Base-by-base conservation (phyloP, 2,113 vertebrate genomes). In the Dendropsophus ebraccatus region DNA sequence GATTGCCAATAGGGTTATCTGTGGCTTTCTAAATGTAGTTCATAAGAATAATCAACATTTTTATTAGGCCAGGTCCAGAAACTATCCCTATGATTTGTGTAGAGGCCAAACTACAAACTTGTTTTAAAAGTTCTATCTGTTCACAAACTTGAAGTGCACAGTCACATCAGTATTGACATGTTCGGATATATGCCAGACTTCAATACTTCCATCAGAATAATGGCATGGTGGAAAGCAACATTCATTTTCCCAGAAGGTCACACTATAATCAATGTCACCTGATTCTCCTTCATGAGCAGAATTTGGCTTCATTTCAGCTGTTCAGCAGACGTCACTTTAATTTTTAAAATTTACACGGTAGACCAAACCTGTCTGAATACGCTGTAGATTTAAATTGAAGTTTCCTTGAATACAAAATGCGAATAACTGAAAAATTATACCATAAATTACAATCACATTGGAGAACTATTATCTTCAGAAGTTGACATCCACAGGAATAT, bases 191-290 rank as follows among this genome's bases (percentile, higher is more conserved):
- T 54, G 49, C 75, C 84, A 45, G 45, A 54, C 75, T 77, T 45
- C 45, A 77, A 50, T n/a, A 25, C n/a, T 56, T 79, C 75, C 49
- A 79, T 79, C 60, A 85, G 45, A 65, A 67, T 85, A 85, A 79
- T 41, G 62, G 17, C 47, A 54, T 35, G 30, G 62, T 45, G 1
- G 21, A 79, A 56, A 30, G 32, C 16, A 80, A 80, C n/a, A 23
- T 72, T 56, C 10, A 45, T 54, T 75, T 84, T 25, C 35, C n/a
- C n/a, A 54, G 58, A 77, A 85, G 60, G 75, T 70, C 60, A 62
- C 13, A 37, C 60, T 56, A 65, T 41, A 58, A 77, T 50, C 74
- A 77, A 56, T 78, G 58, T 79, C 47, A 69, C 21, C 75, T 77
- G 12, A 50, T 45, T 77, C 73, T 50, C 73, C 73, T 84, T 50